These are phyloP conservation scores for Synergus gifuensis DNA, from an alignment of 2,888 invertebrate genomes.

Conservation along the genomic window DNA sequence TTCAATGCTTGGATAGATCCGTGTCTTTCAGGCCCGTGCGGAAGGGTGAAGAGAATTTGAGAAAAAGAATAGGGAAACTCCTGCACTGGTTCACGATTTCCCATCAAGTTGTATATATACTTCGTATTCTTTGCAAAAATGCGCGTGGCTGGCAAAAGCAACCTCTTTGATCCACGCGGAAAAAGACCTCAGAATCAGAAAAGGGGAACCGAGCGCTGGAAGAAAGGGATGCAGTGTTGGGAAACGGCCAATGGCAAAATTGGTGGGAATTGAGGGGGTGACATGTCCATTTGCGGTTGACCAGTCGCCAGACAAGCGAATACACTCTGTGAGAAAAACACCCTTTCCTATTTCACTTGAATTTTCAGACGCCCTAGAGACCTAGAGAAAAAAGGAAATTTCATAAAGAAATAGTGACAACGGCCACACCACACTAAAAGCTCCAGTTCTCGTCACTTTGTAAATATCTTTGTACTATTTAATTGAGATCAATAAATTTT, in stretches of 20 bases:
- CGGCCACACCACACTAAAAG: too few species aligned
- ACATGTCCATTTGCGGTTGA: conserved; percentile 77
- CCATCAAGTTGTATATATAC: neutral
- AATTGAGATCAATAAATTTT: too few species aligned
- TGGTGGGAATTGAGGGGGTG: conserved; percentile 74
- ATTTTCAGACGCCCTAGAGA: conserved; percentile 3
- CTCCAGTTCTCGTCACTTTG: too few species aligned
- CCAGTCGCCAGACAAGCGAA: conserved; percentile 67
- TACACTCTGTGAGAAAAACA: conserved; percentile 49
- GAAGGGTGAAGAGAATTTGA: conserved; percentile 47
- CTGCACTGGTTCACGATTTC: conserved; percentile 22
- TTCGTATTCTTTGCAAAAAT: conserved; percentile 58
- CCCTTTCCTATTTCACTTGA: conserved; percentile 37
- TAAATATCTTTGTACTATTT: too few species aligned
- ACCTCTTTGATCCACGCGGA: conserved; percentile 69
- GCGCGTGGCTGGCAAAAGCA: conserved; percentile 63
- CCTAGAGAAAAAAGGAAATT: conserved; percentile 5
- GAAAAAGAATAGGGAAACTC: conserved; percentile 6
- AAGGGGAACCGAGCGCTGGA: conserved; percentile 62
- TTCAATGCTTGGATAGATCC: conserved; percentile 38
- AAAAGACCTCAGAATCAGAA: conserved; percentile 66
- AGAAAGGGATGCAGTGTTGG: conserved; percentile 60
- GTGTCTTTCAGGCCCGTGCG: conserved; percentile 49
- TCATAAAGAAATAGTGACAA: too few species aligned
- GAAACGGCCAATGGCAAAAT: conserved; percentile 59